These are phyloP conservation scores for Eupithecia abbreviata DNA, from an alignment of 2,888 invertebrate species.

Conservation along the genomic window DNA sequence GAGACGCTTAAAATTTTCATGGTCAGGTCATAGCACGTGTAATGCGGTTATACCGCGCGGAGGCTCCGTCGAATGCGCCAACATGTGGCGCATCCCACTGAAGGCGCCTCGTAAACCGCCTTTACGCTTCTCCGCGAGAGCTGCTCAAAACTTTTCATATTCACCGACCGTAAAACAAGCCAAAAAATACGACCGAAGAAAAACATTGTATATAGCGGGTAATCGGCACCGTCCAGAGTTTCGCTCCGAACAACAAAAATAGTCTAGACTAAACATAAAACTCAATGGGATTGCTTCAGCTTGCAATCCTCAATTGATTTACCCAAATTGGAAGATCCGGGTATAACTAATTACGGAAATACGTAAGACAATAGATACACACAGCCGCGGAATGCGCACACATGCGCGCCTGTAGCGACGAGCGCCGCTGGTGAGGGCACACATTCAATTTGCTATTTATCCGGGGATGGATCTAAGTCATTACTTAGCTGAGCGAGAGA, in stretches of 20 bases:
- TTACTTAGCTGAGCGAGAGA: slow-evolving; percentile 83
- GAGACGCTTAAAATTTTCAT: slow-evolving; percentile 79
- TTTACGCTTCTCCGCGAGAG: slow-evolving; percentile 79
- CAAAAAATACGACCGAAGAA: slow-evolving; percentile 82
- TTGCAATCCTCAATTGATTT: slow-evolving; percentile 21
- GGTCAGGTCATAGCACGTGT: slow-evolving; percentile 80
- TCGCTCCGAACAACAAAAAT: slow-evolving; percentile 46
- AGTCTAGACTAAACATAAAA: slow-evolving; percentile 51
- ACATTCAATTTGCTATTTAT: slow-evolving; percentile 84
- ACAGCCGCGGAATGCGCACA: slow-evolving; percentile 37
- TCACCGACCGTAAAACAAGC: slow-evolving; percentile 79
- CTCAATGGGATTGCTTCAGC: slow-evolving; percentile 54
- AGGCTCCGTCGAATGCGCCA: slow-evolving; percentile 73
- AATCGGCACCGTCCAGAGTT: slow-evolving; percentile 73
- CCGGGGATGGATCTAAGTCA: slow-evolving; percentile 83
- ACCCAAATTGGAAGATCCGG: slow-evolving; percentile 25
- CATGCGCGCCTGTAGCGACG: slow-evolving; percentile 38
- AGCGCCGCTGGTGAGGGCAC: slow-evolving; percentile 59
- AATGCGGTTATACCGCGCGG: slow-evolving; percentile 73
- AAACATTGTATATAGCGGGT: slow-evolving; percentile 82
- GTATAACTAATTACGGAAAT: slow-evolving; percentile 51
- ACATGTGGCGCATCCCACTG: slow-evolving; percentile 79
- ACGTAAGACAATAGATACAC: slow-evolving; percentile 43
- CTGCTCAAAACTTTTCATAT: slow-evolving; percentile 83
- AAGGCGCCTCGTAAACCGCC: slow-evolving; percentile 83